phyloP scores from a whole-genome alignment of 2,113 vertebrate species.

The Phaetusa simplex region DNA sequence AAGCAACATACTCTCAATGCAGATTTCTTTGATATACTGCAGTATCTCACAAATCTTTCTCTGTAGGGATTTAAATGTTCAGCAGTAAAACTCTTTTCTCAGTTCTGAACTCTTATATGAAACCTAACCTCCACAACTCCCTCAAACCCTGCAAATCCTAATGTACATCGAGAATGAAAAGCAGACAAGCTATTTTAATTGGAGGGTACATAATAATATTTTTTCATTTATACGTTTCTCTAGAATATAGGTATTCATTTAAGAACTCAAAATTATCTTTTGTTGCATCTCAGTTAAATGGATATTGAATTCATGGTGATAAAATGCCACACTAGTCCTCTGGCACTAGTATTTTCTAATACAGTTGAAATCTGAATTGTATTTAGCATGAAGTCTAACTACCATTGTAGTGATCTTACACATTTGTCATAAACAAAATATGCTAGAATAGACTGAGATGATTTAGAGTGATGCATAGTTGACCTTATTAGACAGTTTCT shows the following conservation, averaged over 20 bases:
- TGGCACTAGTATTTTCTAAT: not conserved
- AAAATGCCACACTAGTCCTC: not conserved
- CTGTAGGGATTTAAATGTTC: not conserved
- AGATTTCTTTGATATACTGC: conserved; percentile 23
- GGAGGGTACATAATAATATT: not conserved
- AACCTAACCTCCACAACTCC: not conserved
- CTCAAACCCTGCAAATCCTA: not conserved
- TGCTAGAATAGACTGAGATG: not conserved
- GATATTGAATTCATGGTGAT: not conserved
- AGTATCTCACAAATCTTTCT: not conserved
- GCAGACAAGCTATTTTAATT: not conserved
- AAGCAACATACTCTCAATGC: not conserved
- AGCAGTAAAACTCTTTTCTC: not conserved
- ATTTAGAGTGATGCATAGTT: not conserved
- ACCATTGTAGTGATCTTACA: not conserved
- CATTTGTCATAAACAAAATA: conserved; percentile 22
- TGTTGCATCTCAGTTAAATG: not conserved
- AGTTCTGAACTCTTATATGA: not conserved
- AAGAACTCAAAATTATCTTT: not conserved
- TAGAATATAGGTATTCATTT: not conserved
- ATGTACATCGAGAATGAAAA: not conserved
- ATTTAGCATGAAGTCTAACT: not conserved
- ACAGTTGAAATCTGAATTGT: not conserved
- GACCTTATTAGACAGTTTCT: conserved; percentile 35
- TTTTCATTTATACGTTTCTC: not conserved